Conservation (phyloP, 35 echinoderm and acorn worm species). For the Strongylocentrotus purpuratus region DNA sequence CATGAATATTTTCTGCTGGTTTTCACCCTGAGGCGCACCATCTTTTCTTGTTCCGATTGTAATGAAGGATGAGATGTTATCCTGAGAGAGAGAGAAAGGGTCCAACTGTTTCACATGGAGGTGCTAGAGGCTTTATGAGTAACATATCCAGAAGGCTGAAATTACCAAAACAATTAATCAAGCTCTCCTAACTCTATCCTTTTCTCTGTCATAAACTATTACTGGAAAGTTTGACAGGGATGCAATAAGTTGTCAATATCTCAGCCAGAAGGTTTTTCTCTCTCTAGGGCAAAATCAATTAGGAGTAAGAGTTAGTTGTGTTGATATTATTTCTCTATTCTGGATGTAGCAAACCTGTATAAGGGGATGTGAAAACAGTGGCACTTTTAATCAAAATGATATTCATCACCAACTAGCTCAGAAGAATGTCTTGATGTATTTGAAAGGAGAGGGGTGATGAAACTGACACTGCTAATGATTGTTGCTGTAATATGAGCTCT, state of each 20-base stretch:
- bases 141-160: neutral
- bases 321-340: neutral
- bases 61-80: neutral
- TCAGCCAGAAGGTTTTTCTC: neutral
- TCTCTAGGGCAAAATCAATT: neutral
- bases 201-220: neutral
- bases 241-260: constrained; percentile 13
- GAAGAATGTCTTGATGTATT: too few species aligned
- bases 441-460: too few species aligned
- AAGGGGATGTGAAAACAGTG: too few species aligned
- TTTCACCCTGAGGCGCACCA: neutral
- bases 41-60: neutral
- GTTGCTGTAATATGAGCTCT: too few species aligned
- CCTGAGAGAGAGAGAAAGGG: neutral
- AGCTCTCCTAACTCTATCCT: neutral
- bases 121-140: neutral
- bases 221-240: constrained; percentile 9
- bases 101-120: neutral
- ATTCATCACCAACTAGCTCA: too few species aligned
- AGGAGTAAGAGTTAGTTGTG: neutral
- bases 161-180: constrained; percentile 7
- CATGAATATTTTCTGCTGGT: neutral
- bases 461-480: too few species aligned
- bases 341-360: too few species aligned
- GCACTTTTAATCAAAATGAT: too few species aligned